phyloP scores from a whole-genome alignment of 2,113 vertebrate species.

The Centrocercus urophasianus region DNA sequence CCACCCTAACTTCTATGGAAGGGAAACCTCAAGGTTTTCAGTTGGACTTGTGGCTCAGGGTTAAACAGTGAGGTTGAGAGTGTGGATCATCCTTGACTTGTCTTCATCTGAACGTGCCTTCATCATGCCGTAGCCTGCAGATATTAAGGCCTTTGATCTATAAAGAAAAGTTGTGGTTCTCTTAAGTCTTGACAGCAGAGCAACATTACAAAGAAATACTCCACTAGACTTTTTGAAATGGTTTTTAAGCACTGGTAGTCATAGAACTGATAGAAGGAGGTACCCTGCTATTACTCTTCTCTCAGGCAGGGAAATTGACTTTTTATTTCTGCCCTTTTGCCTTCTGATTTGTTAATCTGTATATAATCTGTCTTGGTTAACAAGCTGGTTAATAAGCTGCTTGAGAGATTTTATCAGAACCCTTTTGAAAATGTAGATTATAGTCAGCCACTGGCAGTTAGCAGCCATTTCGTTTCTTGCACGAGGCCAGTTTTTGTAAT shows the following conservation, averaged over 20 bases:
- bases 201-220: not conserved
- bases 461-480: not conserved
- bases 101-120: not conserved
- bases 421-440: not conserved
- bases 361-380: not conserved
- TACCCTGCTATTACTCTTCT: not conserved
- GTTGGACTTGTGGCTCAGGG: not conserved
- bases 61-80: not conserved
- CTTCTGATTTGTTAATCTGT: not conserved
- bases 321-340: not conserved
- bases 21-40: not conserved
- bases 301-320: not conserved
- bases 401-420: not conserved
- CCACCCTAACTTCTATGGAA: not conserved
- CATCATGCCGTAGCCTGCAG: not conserved
- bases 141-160: not conserved
- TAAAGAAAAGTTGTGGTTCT: not conserved
- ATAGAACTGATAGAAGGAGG: not conserved
- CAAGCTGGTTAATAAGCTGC: not conserved
- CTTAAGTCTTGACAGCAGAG: not conserved
- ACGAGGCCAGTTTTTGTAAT: not conserved
- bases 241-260: not conserved
- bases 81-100: not conserved
- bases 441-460: not conserved
- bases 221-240: not conserved